These are phyloP conservation scores for Carollia perspicillata DNA, from an alignment of 2,113 vertebrate genomes.

Conservation along the genomic window DNA sequence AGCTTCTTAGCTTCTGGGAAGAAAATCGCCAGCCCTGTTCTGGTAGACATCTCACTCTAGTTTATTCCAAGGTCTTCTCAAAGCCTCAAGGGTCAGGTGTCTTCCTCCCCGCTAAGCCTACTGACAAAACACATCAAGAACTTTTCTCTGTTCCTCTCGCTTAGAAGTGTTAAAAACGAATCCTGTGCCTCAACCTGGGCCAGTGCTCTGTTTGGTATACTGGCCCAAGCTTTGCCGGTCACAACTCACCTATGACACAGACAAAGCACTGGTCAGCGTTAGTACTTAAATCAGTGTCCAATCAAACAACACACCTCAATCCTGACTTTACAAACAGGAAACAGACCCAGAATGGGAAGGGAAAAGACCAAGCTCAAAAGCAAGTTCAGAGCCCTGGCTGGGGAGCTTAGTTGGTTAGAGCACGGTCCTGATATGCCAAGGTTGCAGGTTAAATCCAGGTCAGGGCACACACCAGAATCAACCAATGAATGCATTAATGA, in stretches of 20 bases:
- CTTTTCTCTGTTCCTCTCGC: neutral
- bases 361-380: neutral
- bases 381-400: neutral
- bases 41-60: neutral
- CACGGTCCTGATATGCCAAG: too few species aligned
- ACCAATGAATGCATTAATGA: too few species aligned
- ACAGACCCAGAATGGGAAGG: neutral
- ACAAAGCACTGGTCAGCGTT: neutral
- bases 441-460: too few species aligned
- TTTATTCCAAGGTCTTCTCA: neutral
- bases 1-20: neutral
- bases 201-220: neutral
- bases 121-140: rapidly evolving
- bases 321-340: neutral
- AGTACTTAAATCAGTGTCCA: neutral
- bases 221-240: neutral
- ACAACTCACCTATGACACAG: neutral
- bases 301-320: neutral
- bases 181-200: too few species aligned
- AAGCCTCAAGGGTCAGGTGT: neutral
- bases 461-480: too few species aligned
- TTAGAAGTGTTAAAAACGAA: neutral
- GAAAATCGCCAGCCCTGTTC: neutral
- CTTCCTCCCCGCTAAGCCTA: neutral
- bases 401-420: too few species aligned